Evolutionary conservation across 1,140 invertebrate genomes (phyloP).

Genomic region (Neodiprion lecontei): DNA sequence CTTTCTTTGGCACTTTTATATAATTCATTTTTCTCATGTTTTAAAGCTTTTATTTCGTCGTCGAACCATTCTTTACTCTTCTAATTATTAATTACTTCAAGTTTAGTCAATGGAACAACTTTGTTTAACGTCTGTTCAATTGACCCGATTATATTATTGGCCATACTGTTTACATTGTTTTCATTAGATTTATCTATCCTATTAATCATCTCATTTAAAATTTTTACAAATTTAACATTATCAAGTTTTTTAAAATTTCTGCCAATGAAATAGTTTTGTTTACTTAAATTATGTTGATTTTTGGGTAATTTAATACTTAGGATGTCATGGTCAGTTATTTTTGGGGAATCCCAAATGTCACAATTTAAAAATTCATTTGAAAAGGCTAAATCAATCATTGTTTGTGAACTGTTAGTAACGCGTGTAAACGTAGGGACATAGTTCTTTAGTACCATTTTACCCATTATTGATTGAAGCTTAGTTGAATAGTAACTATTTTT

Average conservation of each 20-base stretch:
- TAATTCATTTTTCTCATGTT: constrained; percentile 13
- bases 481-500: constrained; percentile 8
- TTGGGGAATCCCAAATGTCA: background rate
- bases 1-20: constrained; percentile 21
- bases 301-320: background rate
- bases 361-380: background rate
- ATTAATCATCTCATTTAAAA: constrained; percentile 19
- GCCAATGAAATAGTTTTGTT: background rate
- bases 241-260: constrained; percentile 5
- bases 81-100: constrained; percentile 21
- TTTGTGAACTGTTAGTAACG: background rate
- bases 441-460: background rate
- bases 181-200: constrained; percentile 16
- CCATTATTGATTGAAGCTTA: background rate
- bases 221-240: constrained; percentile 23
- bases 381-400: constrained; percentile 7
- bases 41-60: constrained; percentile 12
- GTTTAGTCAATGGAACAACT: constrained; percentile 18
- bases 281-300: constrained; percentile 8
- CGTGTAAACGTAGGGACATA: constrained; percentile 1
- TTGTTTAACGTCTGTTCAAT: constrained; percentile 18
- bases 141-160: constrained; percentile 20
- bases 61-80: constrained; percentile 22
- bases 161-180: constrained; percentile 14
- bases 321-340: constrained; percentile 1